Conservation (phyloP, 2,888 invertebrate species). For the Colostygia pectinataria region DNA sequence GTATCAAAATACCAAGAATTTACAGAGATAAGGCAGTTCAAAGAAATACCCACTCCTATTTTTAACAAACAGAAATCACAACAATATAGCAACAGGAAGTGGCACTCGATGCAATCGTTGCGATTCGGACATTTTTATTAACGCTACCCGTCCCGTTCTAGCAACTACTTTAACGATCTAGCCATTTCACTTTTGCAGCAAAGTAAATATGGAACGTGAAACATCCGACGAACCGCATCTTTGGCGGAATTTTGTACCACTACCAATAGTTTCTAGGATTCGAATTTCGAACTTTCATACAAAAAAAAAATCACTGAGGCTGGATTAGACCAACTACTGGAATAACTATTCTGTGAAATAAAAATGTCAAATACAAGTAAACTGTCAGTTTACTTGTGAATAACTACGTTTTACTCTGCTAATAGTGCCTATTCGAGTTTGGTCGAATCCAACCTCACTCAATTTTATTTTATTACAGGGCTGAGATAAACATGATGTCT, state of each 20-base stretch:
- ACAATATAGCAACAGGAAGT: conserved; percentile 23
- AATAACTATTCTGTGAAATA: no score
- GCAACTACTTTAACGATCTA: conserved; percentile 1
- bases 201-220: conserved; percentile 26
- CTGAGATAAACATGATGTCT: no score
- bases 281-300: no score
- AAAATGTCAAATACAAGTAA: no score
- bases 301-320: no score
- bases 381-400: no score
- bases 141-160: conserved; percentile 30
- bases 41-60: background rate
- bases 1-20: background rate
- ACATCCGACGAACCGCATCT: conserved; percentile 31
- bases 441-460: no score
- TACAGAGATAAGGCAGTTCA: background rate
- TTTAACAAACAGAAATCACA: conserved; percentile 17
- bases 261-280: conserved; percentile 9
- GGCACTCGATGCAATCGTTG: conserved; percentile 28
- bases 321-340: no score
- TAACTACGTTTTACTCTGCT: no score
- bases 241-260: conserved; percentile 19
- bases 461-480: no score
- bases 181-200: conserved; percentile 20
- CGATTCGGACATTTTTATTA: conserved; percentile 52
- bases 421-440: no score